Evolutionary conservation across 2,797 vertebrate species (phyloP).

Genomic region (Channa striata): DNA sequence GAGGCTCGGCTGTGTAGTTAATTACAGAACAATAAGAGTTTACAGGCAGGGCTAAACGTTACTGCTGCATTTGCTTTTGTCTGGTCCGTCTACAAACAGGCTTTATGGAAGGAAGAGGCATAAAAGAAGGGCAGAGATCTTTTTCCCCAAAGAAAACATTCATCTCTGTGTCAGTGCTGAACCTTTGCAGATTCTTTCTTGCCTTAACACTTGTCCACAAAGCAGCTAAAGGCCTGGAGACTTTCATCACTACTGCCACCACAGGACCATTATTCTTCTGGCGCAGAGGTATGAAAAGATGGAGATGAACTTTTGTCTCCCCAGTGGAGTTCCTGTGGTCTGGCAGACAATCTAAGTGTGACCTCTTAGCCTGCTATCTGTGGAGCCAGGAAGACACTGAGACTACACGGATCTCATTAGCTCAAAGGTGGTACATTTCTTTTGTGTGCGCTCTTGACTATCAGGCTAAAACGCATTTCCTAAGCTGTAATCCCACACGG

Average conservation of each 20-base stretch:
- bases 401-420: constrained; percentile 7
- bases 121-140: background rate
- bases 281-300: constrained; percentile 37
- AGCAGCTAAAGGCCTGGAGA: constrained; percentile 19
- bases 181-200: constrained; percentile 20
- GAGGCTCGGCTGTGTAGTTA: constrained; percentile 53
- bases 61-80: constrained; percentile 62
- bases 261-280: constrained; percentile 25
- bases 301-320: constrained; percentile 32
- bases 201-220: constrained; percentile 17
- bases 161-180: background rate
- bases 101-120: constrained; percentile 56
- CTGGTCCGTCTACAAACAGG: constrained; percentile 63
- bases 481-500: constrained; percentile 23
- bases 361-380: constrained; percentile 38
- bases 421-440: constrained; percentile 19
- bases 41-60: constrained; percentile 39
- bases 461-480: constrained; percentile 23
- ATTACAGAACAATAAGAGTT: constrained; percentile 62
- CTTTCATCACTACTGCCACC: constrained; percentile 9
- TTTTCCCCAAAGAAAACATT: constrained; percentile 13
- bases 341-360: constrained; percentile 47
- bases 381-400: constrained; percentile 17
- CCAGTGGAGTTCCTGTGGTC: constrained; percentile 16
- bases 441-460: constrained; percentile 21